phyloP scores from a whole-genome alignment of 1,140 invertebrate species.

The Leptopilina clavipes region DNA sequence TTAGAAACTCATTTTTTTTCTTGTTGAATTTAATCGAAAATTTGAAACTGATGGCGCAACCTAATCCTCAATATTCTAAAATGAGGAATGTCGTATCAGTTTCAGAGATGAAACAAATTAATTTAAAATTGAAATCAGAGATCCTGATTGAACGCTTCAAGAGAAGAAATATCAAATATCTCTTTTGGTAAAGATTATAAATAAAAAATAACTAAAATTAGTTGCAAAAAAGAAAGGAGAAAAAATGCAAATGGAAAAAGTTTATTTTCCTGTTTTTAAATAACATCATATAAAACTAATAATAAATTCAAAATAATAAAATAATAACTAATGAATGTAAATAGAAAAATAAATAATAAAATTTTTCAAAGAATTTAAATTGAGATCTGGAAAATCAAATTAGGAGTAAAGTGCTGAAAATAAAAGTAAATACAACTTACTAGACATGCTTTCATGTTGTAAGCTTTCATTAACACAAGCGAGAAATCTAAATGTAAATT shows the following conservation, averaged over 20 bases:
- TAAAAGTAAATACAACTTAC: background rate
- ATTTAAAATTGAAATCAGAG: constrained; percentile 14
- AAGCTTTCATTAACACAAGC: background rate
- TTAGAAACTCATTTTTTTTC: background rate
- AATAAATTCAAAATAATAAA: no score
- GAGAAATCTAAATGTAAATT: constrained; percentile 30
- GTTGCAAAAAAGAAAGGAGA: background rate
- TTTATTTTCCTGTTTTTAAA: no score
- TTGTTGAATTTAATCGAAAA: background rate
- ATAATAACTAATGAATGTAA: no score
- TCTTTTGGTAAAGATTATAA: background rate
- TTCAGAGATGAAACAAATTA: background rate
- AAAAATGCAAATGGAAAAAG: no score
- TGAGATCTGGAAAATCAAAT: background rate
- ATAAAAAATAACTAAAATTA: background rate
- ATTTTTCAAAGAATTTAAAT: background rate
- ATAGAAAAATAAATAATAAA: background rate
- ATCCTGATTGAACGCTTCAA: background rate
- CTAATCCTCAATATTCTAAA: background rate
- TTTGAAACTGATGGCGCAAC: background rate
- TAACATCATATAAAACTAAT: no score
- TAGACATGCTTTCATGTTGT: background rate
- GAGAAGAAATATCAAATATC: constrained; percentile 10
- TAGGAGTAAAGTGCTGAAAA: background rate
- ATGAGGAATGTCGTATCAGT: constrained; percentile 14